phyloP scores from a whole-genome alignment of 2,888 invertebrate species.

The Cephus spinipes region DNA sequence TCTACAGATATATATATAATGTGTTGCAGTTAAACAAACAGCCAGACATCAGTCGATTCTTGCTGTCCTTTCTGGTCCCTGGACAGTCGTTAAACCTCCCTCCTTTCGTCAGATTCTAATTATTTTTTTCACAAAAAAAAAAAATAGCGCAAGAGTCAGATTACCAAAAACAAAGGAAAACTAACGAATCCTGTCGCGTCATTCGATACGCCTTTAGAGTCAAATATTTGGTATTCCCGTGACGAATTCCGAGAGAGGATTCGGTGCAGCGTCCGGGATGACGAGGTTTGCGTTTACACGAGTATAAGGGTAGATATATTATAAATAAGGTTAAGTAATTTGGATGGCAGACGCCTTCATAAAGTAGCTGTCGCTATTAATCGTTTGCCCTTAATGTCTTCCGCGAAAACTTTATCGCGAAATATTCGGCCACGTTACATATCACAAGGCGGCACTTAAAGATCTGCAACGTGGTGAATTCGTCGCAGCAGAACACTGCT shows the following conservation, averaged over 20 bases:
- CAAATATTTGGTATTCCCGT: background rate
- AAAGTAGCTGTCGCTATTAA: background rate
- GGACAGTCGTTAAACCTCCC: background rate
- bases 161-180: background rate
- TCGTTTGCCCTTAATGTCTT: background rate
- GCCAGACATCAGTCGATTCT: background rate
- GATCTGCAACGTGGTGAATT: constrained; percentile 55
- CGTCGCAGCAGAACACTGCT: constrained; percentile 36
- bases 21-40: background rate
- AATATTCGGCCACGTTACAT: constrained; percentile 24
- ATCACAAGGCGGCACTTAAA: constrained; percentile 51
- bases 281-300: background rate
- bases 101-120: background rate
- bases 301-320: background rate
- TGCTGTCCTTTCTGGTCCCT: background rate
- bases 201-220: background rate
- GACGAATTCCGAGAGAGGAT: background rate
- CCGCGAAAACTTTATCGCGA: background rate
- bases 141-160: background rate
- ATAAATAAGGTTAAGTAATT: background rate
- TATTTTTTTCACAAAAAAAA: background rate
- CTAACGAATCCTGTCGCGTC: background rate
- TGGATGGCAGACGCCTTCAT: background rate
- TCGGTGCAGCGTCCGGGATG: background rate
- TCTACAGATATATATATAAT: background rate